phyloP scores from a whole-genome alignment of 2,797 vertebrate genomes.

The Distichodus sexfasciatus region DNA sequence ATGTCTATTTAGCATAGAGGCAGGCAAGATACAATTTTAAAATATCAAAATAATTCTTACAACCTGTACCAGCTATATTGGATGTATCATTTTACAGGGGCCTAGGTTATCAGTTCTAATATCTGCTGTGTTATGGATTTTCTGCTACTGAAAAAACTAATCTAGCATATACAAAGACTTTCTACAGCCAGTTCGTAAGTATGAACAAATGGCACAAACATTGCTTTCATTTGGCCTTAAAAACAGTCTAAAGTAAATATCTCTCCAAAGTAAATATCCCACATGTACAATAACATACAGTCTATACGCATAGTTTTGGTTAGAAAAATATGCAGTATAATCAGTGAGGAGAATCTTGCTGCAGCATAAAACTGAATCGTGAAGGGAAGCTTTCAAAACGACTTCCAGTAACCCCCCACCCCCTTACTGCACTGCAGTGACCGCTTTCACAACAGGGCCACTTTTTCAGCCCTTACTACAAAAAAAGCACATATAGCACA shows the following conservation, averaged over 20 bases:
- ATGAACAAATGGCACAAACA: not conserved
- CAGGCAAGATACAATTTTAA: too few species aligned
- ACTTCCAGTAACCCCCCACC: conserved; percentile 43
- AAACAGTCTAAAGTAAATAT: not conserved
- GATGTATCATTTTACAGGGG: not conserved
- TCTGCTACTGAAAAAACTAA: not conserved
- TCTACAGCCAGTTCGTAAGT: not conserved
- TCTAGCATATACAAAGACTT: not conserved
- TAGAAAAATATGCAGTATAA: conserved; percentile 32
- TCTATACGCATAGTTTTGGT: conserved; percentile 33
- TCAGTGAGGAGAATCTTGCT: conserved; percentile 33
- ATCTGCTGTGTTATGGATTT: not conserved
- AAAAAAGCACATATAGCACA: not conserved
- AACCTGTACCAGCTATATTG: not conserved
- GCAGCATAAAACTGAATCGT: conserved; percentile 35
- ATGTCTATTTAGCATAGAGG: too few species aligned
- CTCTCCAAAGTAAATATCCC: conserved; percentile 17
- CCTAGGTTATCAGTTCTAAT: not conserved
- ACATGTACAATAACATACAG: conserved; percentile 32
- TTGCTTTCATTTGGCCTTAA: not conserved
- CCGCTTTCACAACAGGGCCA: conserved; percentile 32
- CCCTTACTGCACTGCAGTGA: conserved; percentile 3
- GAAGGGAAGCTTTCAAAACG: conserved; percentile 49
- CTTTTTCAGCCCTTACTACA: conserved; percentile 25
- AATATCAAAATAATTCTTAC: too few species aligned